A percentile compares a stretch with the other conserved stretches of the same genome.
Conservation (phyloP, 1,140 invertebrate species). For the Anastrepha obliqua region DNA sequence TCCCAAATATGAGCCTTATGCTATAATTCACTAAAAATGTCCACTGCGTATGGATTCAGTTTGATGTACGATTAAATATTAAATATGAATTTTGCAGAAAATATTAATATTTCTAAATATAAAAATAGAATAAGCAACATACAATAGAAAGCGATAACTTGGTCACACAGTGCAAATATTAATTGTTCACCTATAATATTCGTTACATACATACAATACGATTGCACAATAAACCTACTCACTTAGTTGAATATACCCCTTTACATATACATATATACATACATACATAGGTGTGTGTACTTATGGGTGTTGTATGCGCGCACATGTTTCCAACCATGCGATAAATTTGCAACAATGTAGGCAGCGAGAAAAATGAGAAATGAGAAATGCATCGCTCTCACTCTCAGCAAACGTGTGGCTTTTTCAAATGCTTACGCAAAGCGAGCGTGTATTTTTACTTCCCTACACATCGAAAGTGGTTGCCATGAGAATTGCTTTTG, state of each 20-base stretch:
- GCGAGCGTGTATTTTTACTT: background rate
- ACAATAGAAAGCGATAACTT: background rate
- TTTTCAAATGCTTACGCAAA: background rate
- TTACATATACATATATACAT: background rate
- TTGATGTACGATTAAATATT: no score
- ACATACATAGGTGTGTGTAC: background rate
- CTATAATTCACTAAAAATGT: no score
- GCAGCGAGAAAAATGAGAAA: background rate
- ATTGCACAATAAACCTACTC: background rate
- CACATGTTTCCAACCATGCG: background rate
- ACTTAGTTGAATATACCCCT: no score
- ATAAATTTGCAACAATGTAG: slow-evolving; percentile 38
- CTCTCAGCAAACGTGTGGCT: background rate
- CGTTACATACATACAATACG: background rate
- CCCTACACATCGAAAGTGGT: background rate
- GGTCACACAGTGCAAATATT: slow-evolving; percentile 21
- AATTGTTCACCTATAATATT: background rate
- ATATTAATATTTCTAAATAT: background rate
- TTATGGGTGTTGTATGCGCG: no score
- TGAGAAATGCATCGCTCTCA: background rate
- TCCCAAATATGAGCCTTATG: no score
- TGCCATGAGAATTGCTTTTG: slow-evolving; percentile 7
- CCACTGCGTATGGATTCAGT: no score
- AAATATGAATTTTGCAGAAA: no score
- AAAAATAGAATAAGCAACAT: background rate